Evolutionary conservation across 2,888 invertebrate genomes (phyloP).

Genomic region (Cynaeus angustus): DNA sequence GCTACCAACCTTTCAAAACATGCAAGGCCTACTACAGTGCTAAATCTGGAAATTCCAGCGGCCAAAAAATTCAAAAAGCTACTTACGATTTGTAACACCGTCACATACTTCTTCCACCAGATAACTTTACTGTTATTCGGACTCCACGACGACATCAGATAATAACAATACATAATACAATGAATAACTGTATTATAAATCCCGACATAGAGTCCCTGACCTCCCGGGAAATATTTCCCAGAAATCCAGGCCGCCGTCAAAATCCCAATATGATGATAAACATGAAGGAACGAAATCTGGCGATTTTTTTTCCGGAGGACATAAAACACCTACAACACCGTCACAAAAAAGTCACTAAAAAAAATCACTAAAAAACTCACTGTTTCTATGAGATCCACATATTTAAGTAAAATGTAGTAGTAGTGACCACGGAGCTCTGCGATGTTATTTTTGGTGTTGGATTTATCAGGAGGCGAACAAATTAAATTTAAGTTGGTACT

Average conservation of each 20-base stretch:
- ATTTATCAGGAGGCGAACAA: constrained; percentile 12
- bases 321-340: constrained; percentile 77
- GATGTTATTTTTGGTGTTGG: not conserved
- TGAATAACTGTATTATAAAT: constrained; percentile 83
- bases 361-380: constrained; percentile 69
- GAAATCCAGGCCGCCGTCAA: constrained; percentile 78
- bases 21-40: too few relatives aligned
- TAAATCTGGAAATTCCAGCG: not conserved
- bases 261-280: constrained; percentile 89
- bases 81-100: constrained; percentile 36
- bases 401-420: constrained; percentile 80
- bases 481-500: not conserved
- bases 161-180: constrained; percentile 85
- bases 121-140: constrained; percentile 74
- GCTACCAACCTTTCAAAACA: too few relatives aligned
- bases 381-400: constrained; percentile 83
- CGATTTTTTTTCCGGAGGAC: constrained; percentile 84
- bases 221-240: constrained; percentile 77
- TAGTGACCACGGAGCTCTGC: constrained; percentile 70
- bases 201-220: constrained; percentile 78
- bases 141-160: constrained; percentile 78
- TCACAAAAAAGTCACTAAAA: not conserved
- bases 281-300: constrained; percentile 86
- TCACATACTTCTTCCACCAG: constrained; percentile 39
- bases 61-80: too few relatives aligned